A percentile compares a stretch with the other conserved stretches of the same genome.
These are phyloP conservation scores for Neodon shergylaensis DNA, from an alignment of 2,113 vertebrate genomes.

Conservation along the genomic window DNA sequence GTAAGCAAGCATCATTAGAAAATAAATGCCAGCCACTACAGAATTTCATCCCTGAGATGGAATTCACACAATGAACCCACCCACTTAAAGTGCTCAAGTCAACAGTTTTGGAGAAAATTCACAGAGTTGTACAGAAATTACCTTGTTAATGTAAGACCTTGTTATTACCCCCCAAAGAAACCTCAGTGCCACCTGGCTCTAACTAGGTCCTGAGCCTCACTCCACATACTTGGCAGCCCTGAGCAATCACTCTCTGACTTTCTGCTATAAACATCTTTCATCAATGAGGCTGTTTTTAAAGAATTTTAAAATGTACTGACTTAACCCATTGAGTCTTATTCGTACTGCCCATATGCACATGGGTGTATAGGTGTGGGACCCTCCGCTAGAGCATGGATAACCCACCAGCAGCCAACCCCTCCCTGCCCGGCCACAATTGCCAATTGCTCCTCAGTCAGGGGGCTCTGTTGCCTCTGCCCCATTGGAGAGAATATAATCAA, in stretches of 20 bases:
- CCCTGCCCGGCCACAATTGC: too few species aligned
- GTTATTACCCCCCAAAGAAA: not conserved
- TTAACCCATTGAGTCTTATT: not conserved
- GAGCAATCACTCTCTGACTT: not conserved
- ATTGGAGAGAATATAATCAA: not conserved
- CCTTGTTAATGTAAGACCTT: not conserved
- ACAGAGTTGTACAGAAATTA: not conserved
- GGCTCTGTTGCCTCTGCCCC: not conserved
- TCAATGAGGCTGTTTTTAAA: not conserved
- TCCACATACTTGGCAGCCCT: not conserved
- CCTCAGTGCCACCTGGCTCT: not conserved
- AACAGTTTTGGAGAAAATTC: not conserved
- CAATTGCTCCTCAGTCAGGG: not conserved
- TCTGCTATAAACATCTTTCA: not conserved
- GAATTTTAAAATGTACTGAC: not conserved
- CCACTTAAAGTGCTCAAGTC: not conserved
- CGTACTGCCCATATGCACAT: not conserved
- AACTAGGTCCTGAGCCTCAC: not conserved
- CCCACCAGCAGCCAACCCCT: not conserved
- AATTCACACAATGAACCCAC: constrained; percentile 36
- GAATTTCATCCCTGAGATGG: constrained; percentile 13
- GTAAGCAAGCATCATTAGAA: not conserved
- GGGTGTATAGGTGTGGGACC: not conserved
- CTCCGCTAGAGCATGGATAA: not conserved
- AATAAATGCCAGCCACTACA: not conserved